A percentile compares a stretch with the other conserved stretches of the same genome.
phyloP scores from a whole-genome alignment of 2,888 invertebrate genomes.

The Callyntrura sp. region DNA sequence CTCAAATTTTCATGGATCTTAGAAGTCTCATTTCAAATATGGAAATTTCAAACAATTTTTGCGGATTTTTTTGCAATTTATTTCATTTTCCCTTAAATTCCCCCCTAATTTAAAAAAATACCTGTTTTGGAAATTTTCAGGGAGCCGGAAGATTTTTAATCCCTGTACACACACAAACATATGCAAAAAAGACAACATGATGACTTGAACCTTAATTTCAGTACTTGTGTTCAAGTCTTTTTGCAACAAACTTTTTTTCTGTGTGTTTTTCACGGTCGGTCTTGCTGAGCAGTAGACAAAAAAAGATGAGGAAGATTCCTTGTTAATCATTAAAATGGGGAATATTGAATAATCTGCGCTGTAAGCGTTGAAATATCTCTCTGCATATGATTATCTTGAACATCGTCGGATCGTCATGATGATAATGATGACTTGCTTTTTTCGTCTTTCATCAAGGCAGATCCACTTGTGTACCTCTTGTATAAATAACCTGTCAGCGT shows the following conservation, averaged over 20 bases:
- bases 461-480: slow-evolving; percentile 47
- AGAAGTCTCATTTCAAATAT: too few relatives aligned
- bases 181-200: not conserved
- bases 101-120: too few relatives aligned
- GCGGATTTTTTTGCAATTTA: too few relatives aligned
- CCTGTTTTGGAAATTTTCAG: too few relatives aligned
- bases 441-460: slow-evolving; percentile 35
- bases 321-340: not conserved
- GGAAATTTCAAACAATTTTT: too few relatives aligned
- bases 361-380: slow-evolving; percentile 2
- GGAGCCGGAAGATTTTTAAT: not conserved
- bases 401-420: slow-evolving; percentile 1
- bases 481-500: slow-evolving; percentile 37
- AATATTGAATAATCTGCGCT: slow-evolving; percentile 31
- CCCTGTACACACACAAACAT: not conserved
- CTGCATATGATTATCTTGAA: too few relatives aligned
- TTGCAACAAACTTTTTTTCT: not conserved
- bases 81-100: too few relatives aligned
- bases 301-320: not conserved
- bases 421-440: slow-evolving; percentile 46
- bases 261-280: not conserved
- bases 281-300: not conserved
- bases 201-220: not conserved
- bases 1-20: too few relatives aligned
- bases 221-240: too few relatives aligned